Evolutionary conservation across 2,888 invertebrate species (phyloP), one percentile per base, ranked within the genome.

Genomic region (Elgonia sp.): DNA sequence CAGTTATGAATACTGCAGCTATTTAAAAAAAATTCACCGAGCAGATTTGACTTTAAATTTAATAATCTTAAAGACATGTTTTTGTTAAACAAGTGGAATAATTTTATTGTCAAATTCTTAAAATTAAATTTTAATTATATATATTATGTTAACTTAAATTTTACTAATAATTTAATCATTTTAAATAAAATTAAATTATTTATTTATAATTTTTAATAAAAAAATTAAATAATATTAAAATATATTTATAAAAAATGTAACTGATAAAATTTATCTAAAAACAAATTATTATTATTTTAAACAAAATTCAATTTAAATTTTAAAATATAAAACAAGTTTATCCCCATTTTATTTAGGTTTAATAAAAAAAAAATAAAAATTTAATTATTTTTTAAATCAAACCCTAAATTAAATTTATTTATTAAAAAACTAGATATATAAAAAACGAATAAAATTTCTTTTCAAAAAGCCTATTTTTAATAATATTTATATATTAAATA

Each of bases 1-100:
- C 96, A 96, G 96, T 97, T 95, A 97, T n/a, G 95, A 94, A 96
- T 97, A 97, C 96, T 96, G 97, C 97, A 96, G 97, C 97, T 96
- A 96, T 97, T 97, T 95, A 97, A 90, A 89, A 82, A 97, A 12
- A 12, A 42, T 97, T 96, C 97, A 97, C 96, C 96, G 97, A 96
- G 97, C 97, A 97, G 97, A 96, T 95, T 94, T 95, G 95, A 97
- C 29, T 96, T 95, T 96, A 96, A 95, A 95, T 96, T 96, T 95
- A n/a, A n/a, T 95, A 95, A 91, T 91, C 96, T 95, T 96, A 96
- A 96, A 96, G 96, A 96, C 96, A 97, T 96, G 96, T 97, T 97
- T 97, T 97, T 97, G 96, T 95, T 97, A 97, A 97, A 97, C 96
- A 97, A 96, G 95, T 96, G 96, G 96, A 96, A 94, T 29, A 90